Evolutionary conservation across 2,797 vertebrate species (phyloP), one percentile per base, ranked within the genome.

Genomic region (Rousettus madagascariensis): DNA sequence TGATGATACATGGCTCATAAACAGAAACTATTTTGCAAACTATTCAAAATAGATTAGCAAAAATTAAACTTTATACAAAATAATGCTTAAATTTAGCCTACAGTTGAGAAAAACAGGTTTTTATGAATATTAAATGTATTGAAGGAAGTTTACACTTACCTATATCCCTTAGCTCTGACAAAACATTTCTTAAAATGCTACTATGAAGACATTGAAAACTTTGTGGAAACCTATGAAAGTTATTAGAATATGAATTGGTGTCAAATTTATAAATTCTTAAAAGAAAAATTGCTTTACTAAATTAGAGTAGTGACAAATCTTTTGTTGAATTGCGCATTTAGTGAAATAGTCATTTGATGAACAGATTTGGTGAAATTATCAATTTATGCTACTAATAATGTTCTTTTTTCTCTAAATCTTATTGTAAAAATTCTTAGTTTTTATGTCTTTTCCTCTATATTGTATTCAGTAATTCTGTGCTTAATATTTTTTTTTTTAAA

Each of bases 371-470:
- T 66, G 13, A 86, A 90, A 17, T 43, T 65, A 17, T 69, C 1
- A 0, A 46, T 72, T 92, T 95, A n/a, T 95, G 15, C 3, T 61
- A 24, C 1, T 63, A 87, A 49, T 61, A 90, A n/a, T 3, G 57
- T 66, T 74, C 3, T 80, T 16, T 78, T 96, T 87, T 33, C 33
- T 59, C 16, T 91, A 86, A 85, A 95, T 30, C 11, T 94, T 85
- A 51, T 10, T 41, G 26, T 53, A n/a, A 91, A 78, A 69, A 49
- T 61, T 30, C 26, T 66, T 71, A 49, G 68, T 57, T 82, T 86
- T 77, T 92, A 43, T 79, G 8, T 80, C 3, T 79, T 55, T 92
- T 72, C 10, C 4, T 80, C 7, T 66, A 28, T 59, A 8, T 92
- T 72, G 9, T 71, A 41, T 78, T 65, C 11, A 69, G 5, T 80